phyloP scores from a whole-genome alignment of 2,113 vertebrate species.

The Sigmodon hispidus region DNA sequence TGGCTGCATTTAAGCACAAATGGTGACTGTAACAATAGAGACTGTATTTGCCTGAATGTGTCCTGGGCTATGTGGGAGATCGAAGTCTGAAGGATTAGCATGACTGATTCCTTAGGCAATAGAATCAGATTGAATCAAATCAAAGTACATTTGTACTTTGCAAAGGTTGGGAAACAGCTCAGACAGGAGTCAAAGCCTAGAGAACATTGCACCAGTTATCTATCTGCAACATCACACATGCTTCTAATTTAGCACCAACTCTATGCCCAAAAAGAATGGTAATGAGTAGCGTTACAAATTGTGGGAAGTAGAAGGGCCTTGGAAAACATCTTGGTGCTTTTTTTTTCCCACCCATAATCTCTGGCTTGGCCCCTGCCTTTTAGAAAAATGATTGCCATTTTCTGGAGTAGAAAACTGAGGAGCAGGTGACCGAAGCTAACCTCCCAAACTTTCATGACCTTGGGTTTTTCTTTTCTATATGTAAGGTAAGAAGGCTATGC shows the following conservation, averaged over 20 bases:
- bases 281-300: slow-evolving; percentile 42
- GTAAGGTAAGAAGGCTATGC: not conserved
- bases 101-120: slow-evolving; percentile 55
- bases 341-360: not conserved
- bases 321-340: not conserved
- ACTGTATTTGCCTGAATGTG: slow-evolving; percentile 25
- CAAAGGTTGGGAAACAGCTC: slow-evolving; percentile 44
- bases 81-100: slow-evolving; percentile 45
- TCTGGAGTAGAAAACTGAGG: too few relatives aligned
- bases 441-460: not conserved
- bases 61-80: not conserved
- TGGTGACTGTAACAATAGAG: not conserved
- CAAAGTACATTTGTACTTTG: slow-evolving; percentile 55
- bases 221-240: slow-evolving; percentile 38
- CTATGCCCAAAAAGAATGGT: slow-evolving; percentile 31
- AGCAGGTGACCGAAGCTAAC: not conserved
- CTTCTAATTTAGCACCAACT: slow-evolving; percentile 63
- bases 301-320: not conserved
- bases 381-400: not conserved
- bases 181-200: slow-evolving; percentile 16
- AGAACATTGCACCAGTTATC: slow-evolving; percentile 54
- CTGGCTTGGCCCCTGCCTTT: not conserved
- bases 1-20: not conserved
- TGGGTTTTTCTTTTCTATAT: not conserved
- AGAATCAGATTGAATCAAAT: slow-evolving; percentile 55